Percentiles rank a stretch among this genome's conserved stretches.
Conservation (phyloP, 2,113 vertebrate genomes). For the Cardinalis cardinalis region DNA sequence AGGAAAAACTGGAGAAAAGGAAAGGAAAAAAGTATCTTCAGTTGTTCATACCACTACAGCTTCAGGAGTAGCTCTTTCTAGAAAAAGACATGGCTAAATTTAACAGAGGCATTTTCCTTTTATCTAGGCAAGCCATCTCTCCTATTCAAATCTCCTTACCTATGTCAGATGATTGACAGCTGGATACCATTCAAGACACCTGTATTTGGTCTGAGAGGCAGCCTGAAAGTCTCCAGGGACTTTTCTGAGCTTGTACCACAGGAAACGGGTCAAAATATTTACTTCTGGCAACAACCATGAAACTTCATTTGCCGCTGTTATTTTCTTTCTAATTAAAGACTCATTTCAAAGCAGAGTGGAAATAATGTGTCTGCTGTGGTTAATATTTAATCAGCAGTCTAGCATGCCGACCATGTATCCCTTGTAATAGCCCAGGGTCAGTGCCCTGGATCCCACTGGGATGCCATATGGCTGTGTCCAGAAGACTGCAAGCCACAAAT, state of each 20-base stretch:
- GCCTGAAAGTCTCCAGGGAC: background rate
- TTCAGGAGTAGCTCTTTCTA: background rate
- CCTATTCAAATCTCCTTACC: background rate
- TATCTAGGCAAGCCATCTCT: background rate
- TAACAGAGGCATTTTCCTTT: background rate
- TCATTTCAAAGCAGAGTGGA: conserved; percentile 53
- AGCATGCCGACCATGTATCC: background rate
- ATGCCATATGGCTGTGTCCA: conserved; percentile 29
- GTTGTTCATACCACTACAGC: background rate
- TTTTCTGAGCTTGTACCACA: conserved; percentile 46
- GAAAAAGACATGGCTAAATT: background rate
- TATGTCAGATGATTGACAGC: background rate
- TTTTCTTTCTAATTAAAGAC: conserved; percentile 56
- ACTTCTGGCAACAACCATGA: conserved; percentile 46
- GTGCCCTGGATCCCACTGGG: conserved; percentile 5
- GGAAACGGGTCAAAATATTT: conserved; percentile 57
- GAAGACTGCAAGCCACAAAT: conserved; percentile 39
- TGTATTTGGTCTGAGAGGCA: conserved; percentile 12
- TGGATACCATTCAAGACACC: background rate
- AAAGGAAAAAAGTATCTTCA: background rate
- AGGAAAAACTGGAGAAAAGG: fast-evolving
- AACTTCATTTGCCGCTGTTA: conserved; percentile 51
- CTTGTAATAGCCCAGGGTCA: conserved; percentile 33
- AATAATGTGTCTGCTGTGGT: conserved; percentile 51
- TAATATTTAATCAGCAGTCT: conserved; percentile 54